Conservation (phyloP, 2,888 invertebrate genomes). For the Cerastis rubricosa region DNA sequence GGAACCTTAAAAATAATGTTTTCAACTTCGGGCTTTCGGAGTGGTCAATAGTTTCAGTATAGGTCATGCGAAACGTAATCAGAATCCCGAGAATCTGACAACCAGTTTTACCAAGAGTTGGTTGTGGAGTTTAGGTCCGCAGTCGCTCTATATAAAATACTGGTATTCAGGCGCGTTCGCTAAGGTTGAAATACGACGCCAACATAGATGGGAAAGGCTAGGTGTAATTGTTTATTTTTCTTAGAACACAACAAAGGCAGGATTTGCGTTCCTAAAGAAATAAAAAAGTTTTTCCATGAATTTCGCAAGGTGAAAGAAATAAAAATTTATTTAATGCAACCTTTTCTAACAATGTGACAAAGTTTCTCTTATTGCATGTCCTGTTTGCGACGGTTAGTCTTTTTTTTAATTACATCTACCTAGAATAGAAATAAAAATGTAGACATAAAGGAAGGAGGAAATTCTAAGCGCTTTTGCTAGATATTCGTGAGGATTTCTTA, state of each 20-base stretch:
- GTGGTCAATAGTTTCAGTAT: neutral
- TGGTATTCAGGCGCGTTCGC: neutral
- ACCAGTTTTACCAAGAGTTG: neutral
- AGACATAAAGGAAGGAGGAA: too few species aligned
- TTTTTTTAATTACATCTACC: neutral
- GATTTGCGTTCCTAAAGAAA: neutral
- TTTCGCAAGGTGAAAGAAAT: neutral
- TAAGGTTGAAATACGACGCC: neutral
- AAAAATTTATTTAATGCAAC: constrained; percentile 5
- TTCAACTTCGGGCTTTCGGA: neutral
- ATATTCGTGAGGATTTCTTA: neutral
- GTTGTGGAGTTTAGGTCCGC: neutral
- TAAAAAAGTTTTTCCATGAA: neutral
- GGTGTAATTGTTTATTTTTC: neutral
- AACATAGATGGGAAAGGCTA: neutral
- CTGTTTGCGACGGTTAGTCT: constrained; percentile 4
- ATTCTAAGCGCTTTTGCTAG: neutral
- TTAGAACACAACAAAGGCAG: neutral
- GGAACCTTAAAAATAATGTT: neutral
- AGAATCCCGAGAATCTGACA: neutral
- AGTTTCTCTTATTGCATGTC: constrained; percentile 11
- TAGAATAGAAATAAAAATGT: neutral
- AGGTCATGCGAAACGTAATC: neutral
- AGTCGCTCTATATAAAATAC: neutral
- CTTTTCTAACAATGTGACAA: neutral